Base-by-base conservation (phyloP, 2,888 invertebrate species). In the Pachydiplax longipennis region DNA sequence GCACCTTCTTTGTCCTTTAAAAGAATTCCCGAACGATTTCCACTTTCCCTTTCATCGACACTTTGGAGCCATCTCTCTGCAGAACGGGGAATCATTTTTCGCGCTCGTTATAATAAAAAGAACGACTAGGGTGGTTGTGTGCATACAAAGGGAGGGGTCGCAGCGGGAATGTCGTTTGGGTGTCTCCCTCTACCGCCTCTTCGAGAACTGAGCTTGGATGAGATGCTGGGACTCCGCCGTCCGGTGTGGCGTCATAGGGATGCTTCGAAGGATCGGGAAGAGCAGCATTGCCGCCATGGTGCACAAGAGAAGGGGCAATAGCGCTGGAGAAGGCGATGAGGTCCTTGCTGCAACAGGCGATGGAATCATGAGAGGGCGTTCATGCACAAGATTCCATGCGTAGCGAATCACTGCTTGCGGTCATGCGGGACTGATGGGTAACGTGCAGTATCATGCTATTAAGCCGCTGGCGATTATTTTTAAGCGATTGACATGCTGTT, bases 121-220 rank as follows among this genome's bases (percentile, higher is more conserved):
- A 73, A 10, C 65, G 65, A 65, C 65, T 73, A 5, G 25, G n/a
- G 31, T 73, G 31, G 25, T 31, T 31, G 73, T 65, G 65, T 65
- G n/a, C 25, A 65, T 5, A 73, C 73, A 73, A 73, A 73, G 31
- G 73, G 73, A 31, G 6, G 73, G 73, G 6, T n/a, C n/a, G n/a
- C n/a, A n/a, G n/a, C n/a, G n/a, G n/a, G n/a, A n/a, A n/a, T n/a
- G n/a, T n/a, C n/a, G n/a, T n/a, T n/a, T n/a, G n/a, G n/a, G n/a
- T n/a, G n/a, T n/a, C 37, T 35, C 61, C 37, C 61, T 87, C 87
- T 87, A 87, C 61, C 87, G 87, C n/a, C 87, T 87, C 87, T 35
- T 37, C 15, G 87, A 61, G 22, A 22, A 37, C 22, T 22, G 61
- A 37, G 31, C 35, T 87, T 61, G 61, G 12, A 25, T 65, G 65